Percentiles rank a stretch among this genome's conserved stretches.
These are phyloP conservation scores for Tenthredo amoena DNA, from an alignment of 2,888 invertebrate genomes.

Conservation along the genomic window DNA sequence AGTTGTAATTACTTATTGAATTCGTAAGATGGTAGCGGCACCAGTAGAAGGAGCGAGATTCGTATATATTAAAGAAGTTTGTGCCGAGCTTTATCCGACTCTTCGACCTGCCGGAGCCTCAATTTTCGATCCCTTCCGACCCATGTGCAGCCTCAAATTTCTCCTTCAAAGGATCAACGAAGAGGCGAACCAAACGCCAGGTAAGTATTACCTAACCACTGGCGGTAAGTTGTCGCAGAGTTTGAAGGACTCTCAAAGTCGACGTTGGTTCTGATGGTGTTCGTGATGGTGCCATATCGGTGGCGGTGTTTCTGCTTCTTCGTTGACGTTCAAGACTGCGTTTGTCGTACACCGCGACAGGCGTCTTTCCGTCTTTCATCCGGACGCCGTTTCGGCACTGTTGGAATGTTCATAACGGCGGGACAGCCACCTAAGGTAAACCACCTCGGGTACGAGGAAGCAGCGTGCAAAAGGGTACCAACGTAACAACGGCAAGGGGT, in stretches of 20 bases:
- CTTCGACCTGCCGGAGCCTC: not conserved
- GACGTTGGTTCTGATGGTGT: not conserved
- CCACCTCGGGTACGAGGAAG: conserved; percentile 31
- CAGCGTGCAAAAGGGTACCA: conserved; percentile 19
- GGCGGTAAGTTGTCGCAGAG: conserved; percentile 4
- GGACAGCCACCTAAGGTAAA: conserved; percentile 33
- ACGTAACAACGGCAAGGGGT: not conserved
- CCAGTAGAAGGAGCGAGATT: not conserved
- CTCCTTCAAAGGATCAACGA: not conserved
- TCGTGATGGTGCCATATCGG: not conserved
- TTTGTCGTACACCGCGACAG: not conserved
- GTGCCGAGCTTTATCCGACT: not conserved
- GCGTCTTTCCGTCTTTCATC: not conserved
- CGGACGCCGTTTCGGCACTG: conserved; percentile 30
- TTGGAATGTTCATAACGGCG: conserved; percentile 54
- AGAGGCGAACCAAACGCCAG: not conserved
- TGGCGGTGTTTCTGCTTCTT: not conserved
- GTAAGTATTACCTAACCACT: not conserved
- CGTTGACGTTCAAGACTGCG: not conserved
- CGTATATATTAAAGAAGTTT: conserved; percentile 33
- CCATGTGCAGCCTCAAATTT: not conserved
- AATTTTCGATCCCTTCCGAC: not conserved
- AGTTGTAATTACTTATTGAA: conserved; percentile 50
- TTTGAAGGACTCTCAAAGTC: conserved; percentile 22
- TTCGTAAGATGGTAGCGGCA: conserved; percentile 10